Evolutionary conservation across 2,797 vertebrate species (phyloP).

Genomic region (Melanotaenia trifasciata): DNA sequence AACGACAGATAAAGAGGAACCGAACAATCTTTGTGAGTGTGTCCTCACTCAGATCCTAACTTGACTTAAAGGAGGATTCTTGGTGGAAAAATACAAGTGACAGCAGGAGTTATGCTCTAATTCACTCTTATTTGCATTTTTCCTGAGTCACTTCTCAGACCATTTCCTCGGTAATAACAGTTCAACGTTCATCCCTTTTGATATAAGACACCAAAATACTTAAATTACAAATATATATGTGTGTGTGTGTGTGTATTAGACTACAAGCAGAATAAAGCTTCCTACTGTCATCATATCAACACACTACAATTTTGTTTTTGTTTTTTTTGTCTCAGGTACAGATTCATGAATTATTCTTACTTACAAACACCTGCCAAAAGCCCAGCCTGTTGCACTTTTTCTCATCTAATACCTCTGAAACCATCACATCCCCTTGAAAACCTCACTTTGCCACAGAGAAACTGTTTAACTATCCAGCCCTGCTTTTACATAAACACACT

Average conservation of each 20-base stretch:
- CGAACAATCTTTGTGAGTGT: not conserved
- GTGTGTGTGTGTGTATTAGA: too few relatives aligned
- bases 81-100: conserved; percentile 4
- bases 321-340: too few relatives aligned
- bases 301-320: too few relatives aligned
- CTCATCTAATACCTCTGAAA: not conserved
- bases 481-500: too few relatives aligned
- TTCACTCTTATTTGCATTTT: conserved; percentile 40
- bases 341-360: not conserved
- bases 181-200: conserved; percentile 27
- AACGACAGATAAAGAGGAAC: not conserved
- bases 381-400: not conserved
- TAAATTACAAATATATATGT: too few relatives aligned
- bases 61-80: not conserved
- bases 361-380: not conserved
- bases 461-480: too few relatives aligned
- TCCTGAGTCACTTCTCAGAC: conserved; percentile 16
- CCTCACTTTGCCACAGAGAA: not conserved
- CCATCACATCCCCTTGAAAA: not conserved
- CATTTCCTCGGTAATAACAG: conserved; percentile 28
- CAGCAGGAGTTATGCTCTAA: conserved; percentile 39
- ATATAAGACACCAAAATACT: conserved; percentile 4
- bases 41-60: not conserved
- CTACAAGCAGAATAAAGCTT: too few relatives aligned
- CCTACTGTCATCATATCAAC: too few relatives aligned